Conservation (phyloP, 2,888 invertebrate species). For the Crepidodera aurea region DNA sequence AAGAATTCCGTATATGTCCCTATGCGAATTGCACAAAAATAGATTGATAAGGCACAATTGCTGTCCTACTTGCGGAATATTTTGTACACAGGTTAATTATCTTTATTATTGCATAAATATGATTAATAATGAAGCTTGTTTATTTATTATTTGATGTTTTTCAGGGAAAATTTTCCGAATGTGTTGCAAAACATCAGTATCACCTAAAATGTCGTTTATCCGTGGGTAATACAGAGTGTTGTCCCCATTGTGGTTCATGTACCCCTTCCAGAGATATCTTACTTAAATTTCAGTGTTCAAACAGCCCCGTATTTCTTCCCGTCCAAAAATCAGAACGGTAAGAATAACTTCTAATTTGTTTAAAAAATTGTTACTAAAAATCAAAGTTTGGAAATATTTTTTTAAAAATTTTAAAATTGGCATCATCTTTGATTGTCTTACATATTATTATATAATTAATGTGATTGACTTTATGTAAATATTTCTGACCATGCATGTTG, state of each 20-base stretch:
- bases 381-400: too few species aligned
- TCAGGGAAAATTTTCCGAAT: slow-evolving; percentile 83
- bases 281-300: slow-evolving; percentile 70
- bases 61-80: slow-evolving; percentile 89
- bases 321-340: slow-evolving; percentile 62
- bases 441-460: too few species aligned
- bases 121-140: not conserved
- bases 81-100: slow-evolving; percentile 80
- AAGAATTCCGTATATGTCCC: slow-evolving; percentile 79
- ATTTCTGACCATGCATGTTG: too few species aligned
- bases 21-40: slow-evolving; percentile 81
- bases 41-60: slow-evolving; percentile 84
- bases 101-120: not conserved
- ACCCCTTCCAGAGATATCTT: slow-evolving; percentile 67
- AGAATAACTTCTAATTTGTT: slow-evolving; percentile 38
- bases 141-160: slow-evolving; percentile 18
- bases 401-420: too few species aligned
- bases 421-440: too few species aligned
- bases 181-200: slow-evolving; percentile 80
- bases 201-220: slow-evolving; percentile 75
- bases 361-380: not conserved
- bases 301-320: slow-evolving; percentile 70
- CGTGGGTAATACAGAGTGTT: slow-evolving; percentile 62
- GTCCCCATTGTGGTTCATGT: slow-evolving; percentile 78
- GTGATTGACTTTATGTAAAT: too few species aligned